phyloP scores from a whole-genome alignment of 2,113 vertebrate genomes.

The Amphiprion ocellaris region DNA sequence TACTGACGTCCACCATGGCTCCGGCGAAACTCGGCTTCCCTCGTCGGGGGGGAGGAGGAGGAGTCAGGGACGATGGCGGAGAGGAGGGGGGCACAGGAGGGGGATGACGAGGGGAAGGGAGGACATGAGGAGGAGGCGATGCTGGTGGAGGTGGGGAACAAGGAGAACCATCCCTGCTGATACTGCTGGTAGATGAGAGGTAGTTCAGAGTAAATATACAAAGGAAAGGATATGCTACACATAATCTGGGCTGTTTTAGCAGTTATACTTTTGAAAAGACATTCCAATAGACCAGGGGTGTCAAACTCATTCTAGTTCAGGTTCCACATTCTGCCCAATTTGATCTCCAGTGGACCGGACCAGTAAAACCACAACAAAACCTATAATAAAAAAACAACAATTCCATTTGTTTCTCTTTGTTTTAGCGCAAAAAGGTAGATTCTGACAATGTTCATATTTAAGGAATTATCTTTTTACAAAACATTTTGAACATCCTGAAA shows the following conservation, averaged over 20 bases:
- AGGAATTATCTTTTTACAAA: too few species aligned
- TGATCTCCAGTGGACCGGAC: too few species aligned
- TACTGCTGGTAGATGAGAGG: conserved; percentile 26
- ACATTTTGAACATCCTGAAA: too few species aligned
- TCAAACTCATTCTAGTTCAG: too few species aligned
- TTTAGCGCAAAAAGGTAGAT: too few species aligned
- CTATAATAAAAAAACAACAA: too few species aligned
- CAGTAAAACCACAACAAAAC: too few species aligned
- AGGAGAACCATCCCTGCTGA: conserved; percentile 61
- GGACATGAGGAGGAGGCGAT: conserved; percentile 13
- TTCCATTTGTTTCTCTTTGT: too few species aligned
- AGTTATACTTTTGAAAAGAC: not conserved
- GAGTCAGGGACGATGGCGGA: conserved; percentile 24
- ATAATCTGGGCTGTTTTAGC: not conserved
- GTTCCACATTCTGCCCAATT: too few species aligned
- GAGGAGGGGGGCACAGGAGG: conserved; percentile 25
- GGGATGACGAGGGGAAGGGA: conserved; percentile 16
- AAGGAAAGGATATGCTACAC: not conserved
- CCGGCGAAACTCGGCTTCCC: conserved; percentile 11
- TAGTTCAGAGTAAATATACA: not conserved
- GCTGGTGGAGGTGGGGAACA: conserved; percentile 30
- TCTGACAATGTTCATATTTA: too few species aligned
- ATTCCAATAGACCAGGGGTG: too few species aligned
- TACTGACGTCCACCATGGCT: conserved; percentile 93
- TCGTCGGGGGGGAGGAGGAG: conserved; percentile 15